These are phyloP conservation scores for Harpalus rufipes DNA, from an alignment of 2,888 invertebrate species.

Conservation along the genomic window DNA sequence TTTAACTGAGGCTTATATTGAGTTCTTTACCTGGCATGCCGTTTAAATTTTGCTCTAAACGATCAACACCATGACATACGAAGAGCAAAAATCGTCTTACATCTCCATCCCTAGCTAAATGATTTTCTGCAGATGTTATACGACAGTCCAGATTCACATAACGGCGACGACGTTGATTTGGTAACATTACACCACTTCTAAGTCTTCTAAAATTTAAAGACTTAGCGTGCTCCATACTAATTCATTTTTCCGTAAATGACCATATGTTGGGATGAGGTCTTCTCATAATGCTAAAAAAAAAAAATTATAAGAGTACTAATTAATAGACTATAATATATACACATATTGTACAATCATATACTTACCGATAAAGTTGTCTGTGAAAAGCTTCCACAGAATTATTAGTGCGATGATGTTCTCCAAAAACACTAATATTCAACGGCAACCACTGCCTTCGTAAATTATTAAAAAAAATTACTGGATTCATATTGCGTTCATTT, in stretches of 20 bases:
- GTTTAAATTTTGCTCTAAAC: conserved; percentile 1
- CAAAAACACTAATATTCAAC: neutral
- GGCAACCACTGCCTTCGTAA: conserved; percentile 19
- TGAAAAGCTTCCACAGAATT: conserved; percentile 38
- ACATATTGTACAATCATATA: neutral
- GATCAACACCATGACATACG: neutral
- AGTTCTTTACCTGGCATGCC: neutral
- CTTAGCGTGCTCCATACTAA: neutral
- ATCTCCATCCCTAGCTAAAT: neutral
- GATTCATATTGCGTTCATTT: neutral
- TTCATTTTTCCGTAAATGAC: conserved; percentile 10
- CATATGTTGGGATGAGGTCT: conserved; percentile 34
- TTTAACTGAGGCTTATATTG: neutral
- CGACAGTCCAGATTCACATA: neutral
- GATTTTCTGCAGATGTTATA: neutral
- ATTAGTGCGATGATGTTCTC: conserved; percentile 13
- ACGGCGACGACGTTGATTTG: neutral
- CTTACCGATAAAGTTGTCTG: conserved; percentile 20
- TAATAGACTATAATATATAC: too few relatives aligned
- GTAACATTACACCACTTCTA: neutral
- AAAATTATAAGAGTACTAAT: too few relatives aligned
- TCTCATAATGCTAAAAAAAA: neutral
- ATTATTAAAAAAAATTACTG: neutral
- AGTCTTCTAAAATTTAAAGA: neutral
- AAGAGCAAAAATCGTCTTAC: conserved; percentile 12